Base-by-base conservation (phyloP, 1,140 invertebrate genomes). In the Drosophila rufa region DNA sequence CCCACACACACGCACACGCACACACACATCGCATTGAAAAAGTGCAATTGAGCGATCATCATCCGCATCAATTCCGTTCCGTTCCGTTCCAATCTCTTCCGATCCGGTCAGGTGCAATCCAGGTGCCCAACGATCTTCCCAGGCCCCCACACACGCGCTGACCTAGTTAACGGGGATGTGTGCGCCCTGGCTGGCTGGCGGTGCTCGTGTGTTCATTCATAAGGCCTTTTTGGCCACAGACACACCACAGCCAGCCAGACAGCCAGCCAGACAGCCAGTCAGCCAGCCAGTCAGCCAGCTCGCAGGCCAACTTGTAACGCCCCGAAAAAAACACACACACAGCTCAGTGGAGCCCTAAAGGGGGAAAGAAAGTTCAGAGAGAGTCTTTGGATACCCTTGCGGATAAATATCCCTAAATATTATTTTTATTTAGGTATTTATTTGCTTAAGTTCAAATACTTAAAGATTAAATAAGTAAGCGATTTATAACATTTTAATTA, bases 181-280 rank as follows among this genome's bases (percentile, higher is more conserved):
- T 40, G 65, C 43, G 46, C 4, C 27, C 27, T 30, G 27, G 57
- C 58, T 50, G 45, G 8, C 22, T 25, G 1, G 3, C 53, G 14
- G 45, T 46, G 53, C 53, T 22, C 53, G 53, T 76, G 85, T 76
- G 85, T 76, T 80, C 77, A 87, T 80, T 86, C 77, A 87, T 87
- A 78, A 59, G 53, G 67, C 67, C 53, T 38, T 73, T 73, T 59
- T 47, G 50, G 67, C 69, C 67, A 33, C 66, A 71, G 51, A 58
- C 66, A 25, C 38, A 22, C 17, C 51, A 17, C 30, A 19, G 51
- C 7, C 17, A 4, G 30, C 8, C 27, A 30, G 27, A 1, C 27
- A 30, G 27, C 27, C 27, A 30, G 27, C 0, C 27, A 30, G 30
- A 7, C 30, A 33, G 48, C 8, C 50, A 33, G 48, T 4, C 50